These are phyloP conservation scores for Nemapogon koenigi DNA, from an alignment of 2,888 invertebrate genomes.

Conservation along the genomic window DNA sequence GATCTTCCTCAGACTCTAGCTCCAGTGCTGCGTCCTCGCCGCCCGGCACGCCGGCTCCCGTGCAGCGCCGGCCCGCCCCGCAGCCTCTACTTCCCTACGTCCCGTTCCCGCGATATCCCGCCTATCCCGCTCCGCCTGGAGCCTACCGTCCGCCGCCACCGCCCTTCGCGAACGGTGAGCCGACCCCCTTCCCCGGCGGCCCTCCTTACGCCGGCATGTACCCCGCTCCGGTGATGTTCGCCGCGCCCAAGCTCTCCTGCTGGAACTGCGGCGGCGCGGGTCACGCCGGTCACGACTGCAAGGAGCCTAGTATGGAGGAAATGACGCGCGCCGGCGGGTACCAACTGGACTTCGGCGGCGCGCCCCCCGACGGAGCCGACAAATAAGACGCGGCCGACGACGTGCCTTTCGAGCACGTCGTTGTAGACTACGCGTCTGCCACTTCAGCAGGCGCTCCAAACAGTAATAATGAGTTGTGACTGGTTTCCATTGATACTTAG, in stretches of 20 bases:
- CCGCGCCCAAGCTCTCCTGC: constrained; percentile 76
- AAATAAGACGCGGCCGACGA: constrained; percentile 21
- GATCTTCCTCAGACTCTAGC: constrained; percentile 51
- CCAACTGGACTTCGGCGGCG: constrained; percentile 69
- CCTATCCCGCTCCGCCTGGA: constrained; percentile 46
- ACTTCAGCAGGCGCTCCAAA: neutral
- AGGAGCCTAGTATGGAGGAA: constrained; percentile 91
- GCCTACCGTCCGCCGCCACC: constrained; percentile 47
- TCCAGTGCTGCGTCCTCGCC: constrained; percentile 48
- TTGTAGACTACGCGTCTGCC: neutral
- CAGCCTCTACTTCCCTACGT: constrained; percentile 24
- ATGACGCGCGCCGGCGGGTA: constrained; percentile 79
- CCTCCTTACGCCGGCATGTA: no score
- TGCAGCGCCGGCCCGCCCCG: constrained; percentile 20
- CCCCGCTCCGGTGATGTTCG: constrained; percentile 62
- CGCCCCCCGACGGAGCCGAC: constrained; percentile 43
- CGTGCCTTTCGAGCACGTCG: neutral
- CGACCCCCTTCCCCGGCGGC: constrained; percentile 46
- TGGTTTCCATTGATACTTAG: constrained; percentile 1
- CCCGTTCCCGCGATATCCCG: constrained; percentile 41
- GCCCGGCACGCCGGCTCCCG: constrained; percentile 44
- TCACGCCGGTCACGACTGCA: constrained; percentile 87
- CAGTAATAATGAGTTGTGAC: neutral
- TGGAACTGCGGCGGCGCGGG: constrained; percentile 90
- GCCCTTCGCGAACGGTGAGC: constrained; percentile 54